phyloP scores from a whole-genome alignment of 2,888 invertebrate species.

The Drosophila anomelani region DNA sequence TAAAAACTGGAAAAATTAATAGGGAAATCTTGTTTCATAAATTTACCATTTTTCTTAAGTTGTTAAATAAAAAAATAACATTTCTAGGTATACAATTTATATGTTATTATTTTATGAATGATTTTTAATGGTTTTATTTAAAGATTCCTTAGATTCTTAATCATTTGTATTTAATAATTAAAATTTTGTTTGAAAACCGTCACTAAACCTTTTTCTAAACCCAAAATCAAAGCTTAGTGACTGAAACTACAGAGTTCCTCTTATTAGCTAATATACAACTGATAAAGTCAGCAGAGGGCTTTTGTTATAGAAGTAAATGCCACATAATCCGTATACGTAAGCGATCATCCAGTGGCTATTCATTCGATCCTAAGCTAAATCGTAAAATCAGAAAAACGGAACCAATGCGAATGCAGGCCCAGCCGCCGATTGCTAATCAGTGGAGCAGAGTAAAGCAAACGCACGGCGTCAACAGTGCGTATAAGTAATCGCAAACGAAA shows the following conservation, averaged over 20 bases:
- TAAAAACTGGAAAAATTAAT: no score
- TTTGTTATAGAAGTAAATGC: conserved; percentile 2
- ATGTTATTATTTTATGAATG: no score
- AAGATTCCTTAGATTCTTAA: no score
- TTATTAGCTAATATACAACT: conserved; percentile 30
- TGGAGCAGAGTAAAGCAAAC: conserved; percentile 4
- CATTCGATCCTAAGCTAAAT: conserved; percentile 27
- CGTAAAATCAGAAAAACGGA: conserved; percentile 13
- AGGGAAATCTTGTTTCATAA: no score
- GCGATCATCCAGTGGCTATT: not conserved
- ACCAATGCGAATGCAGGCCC: conserved; percentile 6
- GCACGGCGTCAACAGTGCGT: conserved; percentile 29
- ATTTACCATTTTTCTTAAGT: no score
- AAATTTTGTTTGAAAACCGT: not conserved
- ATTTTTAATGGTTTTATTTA: no score
- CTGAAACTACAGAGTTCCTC: not conserved
- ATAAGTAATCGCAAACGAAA: conserved; percentile 11
- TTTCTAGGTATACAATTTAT: no score
- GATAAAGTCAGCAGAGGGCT: conserved; percentile 10
- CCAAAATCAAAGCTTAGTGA: no score
- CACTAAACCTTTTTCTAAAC: not conserved
- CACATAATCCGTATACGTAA: conserved; percentile 31
- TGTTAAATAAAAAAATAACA: no score
- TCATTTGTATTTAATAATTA: not conserved
- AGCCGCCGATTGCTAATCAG: conserved; percentile 21